These are phyloP conservation scores for Penaeus indicus DNA, from an alignment of 1,140 invertebrate species.

Conservation along the genomic window DNA sequence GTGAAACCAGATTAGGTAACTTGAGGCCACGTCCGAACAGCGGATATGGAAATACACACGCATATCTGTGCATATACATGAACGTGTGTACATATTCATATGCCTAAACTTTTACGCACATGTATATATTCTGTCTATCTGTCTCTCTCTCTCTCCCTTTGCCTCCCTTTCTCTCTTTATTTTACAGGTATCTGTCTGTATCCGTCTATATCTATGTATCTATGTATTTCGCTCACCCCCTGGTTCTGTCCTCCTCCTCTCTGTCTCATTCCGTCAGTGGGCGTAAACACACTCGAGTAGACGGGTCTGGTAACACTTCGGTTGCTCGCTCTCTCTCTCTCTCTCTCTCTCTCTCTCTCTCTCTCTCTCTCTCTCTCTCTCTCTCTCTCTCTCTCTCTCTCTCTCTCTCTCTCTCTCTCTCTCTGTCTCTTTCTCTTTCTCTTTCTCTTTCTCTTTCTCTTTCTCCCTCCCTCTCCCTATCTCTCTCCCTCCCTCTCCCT, in stretches of 20 bases:
- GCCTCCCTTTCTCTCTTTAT: neutral
- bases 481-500: neutral
- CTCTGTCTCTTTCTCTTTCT: neutral
- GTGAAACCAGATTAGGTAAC: no score
- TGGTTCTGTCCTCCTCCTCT: neutral
- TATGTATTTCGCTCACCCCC: neutral
- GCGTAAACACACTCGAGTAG: neutral
- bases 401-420: neutral
- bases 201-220: neutral
- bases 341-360: neutral
- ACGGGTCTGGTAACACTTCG: neutral
- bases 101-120: neutral
- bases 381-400: neutral
- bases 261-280: neutral
- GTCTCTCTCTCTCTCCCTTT: neutral
- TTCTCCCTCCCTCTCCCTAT: neutral
- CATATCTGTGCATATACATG: neutral
- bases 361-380: constrained; percentile 5
- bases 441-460: neutral
- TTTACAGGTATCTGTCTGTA: no score
- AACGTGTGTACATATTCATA: neutral
- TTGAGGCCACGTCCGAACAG: no score
- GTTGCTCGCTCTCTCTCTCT: constrained; percentile 20
- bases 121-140: neutral
- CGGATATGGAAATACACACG: neutral